A percentile compares a stretch with the other conserved stretches of the same genome.
These are phyloP conservation scores for Troides oblongomaculatus DNA, from an alignment of 2,888 invertebrate genomes.

Conservation along the genomic window DNA sequence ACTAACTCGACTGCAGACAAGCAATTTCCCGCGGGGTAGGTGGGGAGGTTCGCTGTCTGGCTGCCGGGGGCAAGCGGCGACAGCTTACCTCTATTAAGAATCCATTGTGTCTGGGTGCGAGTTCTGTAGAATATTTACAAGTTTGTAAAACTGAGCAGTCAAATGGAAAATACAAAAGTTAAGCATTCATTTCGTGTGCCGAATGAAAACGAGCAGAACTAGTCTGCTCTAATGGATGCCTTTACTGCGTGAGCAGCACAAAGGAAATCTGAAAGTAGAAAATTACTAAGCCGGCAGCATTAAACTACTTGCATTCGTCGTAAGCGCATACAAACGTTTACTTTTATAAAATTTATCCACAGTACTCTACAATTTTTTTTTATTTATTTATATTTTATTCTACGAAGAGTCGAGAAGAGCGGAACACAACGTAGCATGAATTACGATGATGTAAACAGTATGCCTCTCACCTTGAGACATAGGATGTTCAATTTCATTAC, in stretches of 20 bases:
- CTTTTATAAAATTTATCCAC: no score
- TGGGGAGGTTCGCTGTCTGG: conserved; percentile 13
- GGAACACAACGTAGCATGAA: no score
- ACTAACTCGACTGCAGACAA: conserved; percentile 11
- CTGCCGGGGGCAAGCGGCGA: conserved; percentile 10
- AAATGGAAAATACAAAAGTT: background rate
- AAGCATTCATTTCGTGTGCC: background rate
- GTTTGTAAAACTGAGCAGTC: background rate
- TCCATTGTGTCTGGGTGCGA: conserved; percentile 9
- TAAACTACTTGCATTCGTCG: background rate
- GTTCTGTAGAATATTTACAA: background rate
- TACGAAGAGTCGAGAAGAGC: no score
- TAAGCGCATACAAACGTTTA: no score
- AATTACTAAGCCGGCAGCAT: background rate
- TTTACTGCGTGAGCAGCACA: background rate
- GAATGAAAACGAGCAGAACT: background rate
- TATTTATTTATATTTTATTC: no score
- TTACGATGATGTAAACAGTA: no score
- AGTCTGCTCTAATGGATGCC: background rate
- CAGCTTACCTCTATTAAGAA: conserved; percentile 21
- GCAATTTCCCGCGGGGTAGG: conserved; percentile 20
- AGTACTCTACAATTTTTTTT: no score
- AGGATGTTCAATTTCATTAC: no score
- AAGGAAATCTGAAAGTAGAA: background rate
- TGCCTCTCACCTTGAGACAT: no score